Base-by-base conservation (phyloP, 2,797 vertebrate species). In the Lagodon rhomboides region DNA sequence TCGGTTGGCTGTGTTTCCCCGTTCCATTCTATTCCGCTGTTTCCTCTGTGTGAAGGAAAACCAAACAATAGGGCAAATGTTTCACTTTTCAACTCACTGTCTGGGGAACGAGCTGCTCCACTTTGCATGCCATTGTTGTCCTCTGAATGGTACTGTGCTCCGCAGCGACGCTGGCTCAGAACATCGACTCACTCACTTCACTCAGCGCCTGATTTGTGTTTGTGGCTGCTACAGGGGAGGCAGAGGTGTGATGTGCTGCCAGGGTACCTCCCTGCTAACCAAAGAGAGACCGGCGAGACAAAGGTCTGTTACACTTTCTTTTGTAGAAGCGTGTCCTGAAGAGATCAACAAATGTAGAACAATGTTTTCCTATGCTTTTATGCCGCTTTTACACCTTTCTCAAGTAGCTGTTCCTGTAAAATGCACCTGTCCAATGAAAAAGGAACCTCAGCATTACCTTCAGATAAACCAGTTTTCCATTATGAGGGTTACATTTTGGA, bases 111-210 rank as follows among this genome's bases (percentile, higher is more conserved):
- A 71, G 68, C 68, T 63, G 72, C 65, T 84, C 80, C 62, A 60
- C 79, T 87, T 70, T 84, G 82, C 61, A 80, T 87, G 85, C 76
- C 69, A 79, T 82, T 83, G 83, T 85, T 79, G 68, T 73, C 77
- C 65, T 70, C 72, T 76, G 68, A 88, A 79, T 79, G 74, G 88
- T 82, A 60, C 67, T 58, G 76, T 56, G 71, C 79, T 86, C 72
- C 72, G 77, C 69, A 55, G 66, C 82, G 69, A 79, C 55, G 5
- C 55, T 74, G 73, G 67, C 83, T 80, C 58, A 68, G 73, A 86
- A 83, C 79, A 76, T 72, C 79, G 22, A 38, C 10, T 38, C 38
- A 11, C 38, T 38, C 38, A 58, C 79, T 86, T 84, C 63, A 68
- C 68, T 82, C 66, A 75, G 11, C 75, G 62, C 70, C 68, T 85